phyloP scores from a whole-genome alignment of 2,113 vertebrate genomes.

The Anguilla rostrata region DNA sequence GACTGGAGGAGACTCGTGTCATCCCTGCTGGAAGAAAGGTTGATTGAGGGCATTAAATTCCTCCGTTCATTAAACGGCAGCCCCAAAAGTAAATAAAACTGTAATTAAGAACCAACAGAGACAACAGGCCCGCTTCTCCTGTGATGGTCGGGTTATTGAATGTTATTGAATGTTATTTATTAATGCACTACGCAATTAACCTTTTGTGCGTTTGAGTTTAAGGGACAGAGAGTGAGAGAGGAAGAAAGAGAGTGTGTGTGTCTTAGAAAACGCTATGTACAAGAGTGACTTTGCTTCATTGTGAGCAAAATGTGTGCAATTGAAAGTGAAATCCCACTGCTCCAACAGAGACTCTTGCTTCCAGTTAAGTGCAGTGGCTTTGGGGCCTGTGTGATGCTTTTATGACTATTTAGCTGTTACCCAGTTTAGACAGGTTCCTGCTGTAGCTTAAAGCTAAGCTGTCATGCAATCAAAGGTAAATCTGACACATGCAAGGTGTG shows the following conservation, averaged over 20 bases:
- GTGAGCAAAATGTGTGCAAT: neutral
- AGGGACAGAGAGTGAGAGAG: neutral
- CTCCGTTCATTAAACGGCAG: slow-evolving; percentile 57
- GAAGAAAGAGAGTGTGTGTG: neutral
- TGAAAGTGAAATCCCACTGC: neutral
- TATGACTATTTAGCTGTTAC: neutral
- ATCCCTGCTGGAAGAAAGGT: slow-evolving; percentile 56
- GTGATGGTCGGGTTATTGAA: neutral
- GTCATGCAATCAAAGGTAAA: neutral
- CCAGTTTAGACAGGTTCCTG: neutral
- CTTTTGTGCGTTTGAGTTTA: neutral
- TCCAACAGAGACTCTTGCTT: neutral
- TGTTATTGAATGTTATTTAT: neutral
- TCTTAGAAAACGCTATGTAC: too few relatives aligned
- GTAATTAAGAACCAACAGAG: slow-evolving; percentile 60
- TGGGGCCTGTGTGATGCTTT: neutral
- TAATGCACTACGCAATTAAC: neutral
- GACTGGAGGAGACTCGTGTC: slow-evolving; percentile 57
- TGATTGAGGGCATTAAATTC: slow-evolving; percentile 65
- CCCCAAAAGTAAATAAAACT: slow-evolving; percentile 62
- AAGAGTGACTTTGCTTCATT: neutral
- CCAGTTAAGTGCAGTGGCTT: neutral
- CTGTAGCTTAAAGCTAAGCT: neutral
- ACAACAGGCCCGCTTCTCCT: slow-evolving; percentile 27
- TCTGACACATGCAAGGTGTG: too few relatives aligned